Evolutionary conservation across 2,888 invertebrate genomes (phyloP), one percentile per base, ranked within the genome.

Genomic region (Colletes collaris): DNA sequence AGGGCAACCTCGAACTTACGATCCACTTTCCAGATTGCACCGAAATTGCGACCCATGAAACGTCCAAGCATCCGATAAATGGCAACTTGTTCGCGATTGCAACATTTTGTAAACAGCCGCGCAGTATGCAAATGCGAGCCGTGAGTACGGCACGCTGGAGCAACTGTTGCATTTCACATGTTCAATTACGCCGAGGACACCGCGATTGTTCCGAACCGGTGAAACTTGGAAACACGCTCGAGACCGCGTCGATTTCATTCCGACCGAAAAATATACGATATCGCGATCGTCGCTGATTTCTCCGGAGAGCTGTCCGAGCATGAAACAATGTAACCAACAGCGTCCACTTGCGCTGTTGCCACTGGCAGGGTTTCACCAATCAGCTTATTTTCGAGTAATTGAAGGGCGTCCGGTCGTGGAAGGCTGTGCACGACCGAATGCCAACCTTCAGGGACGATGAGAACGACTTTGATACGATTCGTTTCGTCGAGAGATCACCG

Each of bases 301-400:
- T 73, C 64, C 7, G 59, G 72, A 56, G 67, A 68, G 73, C 53
- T 67, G 70, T 52, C 13, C 16, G 66, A 19, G 58, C 53, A 46
- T 27, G 76, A 55, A 56, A 82, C 72, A 73, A 73, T 69, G 81
- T 76, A 68, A 74, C 64, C 58, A 59, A 35, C 59, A 52, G 49
- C 58, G 67, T 58, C 73, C 73, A 79, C 70, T 76, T 52, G 68
- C 60, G 75, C 59, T 62, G 76, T 77, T 74, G 79, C 76, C 79
- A 70, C 67, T 68, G 66, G 66, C 80, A 70, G 80, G 80, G 80
- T 79, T 85, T 85, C 78, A 63, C 82, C 85, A 85, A 85, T 85
- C 85, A 79, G 83, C 83, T 85, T 82, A 76, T 85, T 86, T 86
- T 86, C 83, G 85, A 83, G 83, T 76, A 79, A 85, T 86, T 78